A percentile compares a stretch with the other conserved stretches of the same genome.
These are phyloP conservation scores for Brachypterus glaber DNA, from an alignment of 2,888 invertebrate species.

Conservation along the genomic window DNA sequence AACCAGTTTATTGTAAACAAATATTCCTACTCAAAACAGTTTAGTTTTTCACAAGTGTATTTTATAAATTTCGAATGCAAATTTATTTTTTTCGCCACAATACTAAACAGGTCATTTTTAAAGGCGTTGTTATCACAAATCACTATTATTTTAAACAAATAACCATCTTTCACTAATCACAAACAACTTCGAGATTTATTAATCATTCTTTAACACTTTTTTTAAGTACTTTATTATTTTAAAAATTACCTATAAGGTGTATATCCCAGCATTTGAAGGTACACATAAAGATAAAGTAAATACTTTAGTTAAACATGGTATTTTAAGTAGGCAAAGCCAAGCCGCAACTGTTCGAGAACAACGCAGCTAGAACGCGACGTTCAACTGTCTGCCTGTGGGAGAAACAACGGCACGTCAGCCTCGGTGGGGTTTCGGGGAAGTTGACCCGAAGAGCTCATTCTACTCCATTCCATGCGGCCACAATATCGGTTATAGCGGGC, in stretches of 20 bases:
- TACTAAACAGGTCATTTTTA: too few relatives aligned
- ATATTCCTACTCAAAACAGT: too few relatives aligned
- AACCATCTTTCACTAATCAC: too few relatives aligned
- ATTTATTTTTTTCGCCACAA: too few relatives aligned
- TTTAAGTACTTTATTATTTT: too few relatives aligned
- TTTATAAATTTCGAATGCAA: too few relatives aligned
- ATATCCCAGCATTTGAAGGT: conserved; percentile 59
- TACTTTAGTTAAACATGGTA: conserved; percentile 25
- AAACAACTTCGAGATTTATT: too few relatives aligned
- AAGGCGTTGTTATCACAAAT: too few relatives aligned
- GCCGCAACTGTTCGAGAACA: conserved; percentile 19
- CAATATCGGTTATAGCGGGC: conserved; percentile 44
- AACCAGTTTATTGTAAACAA: too few relatives aligned
- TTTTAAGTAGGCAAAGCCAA: not conserved
- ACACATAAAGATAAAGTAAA: conserved; percentile 41
- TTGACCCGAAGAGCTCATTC: conserved; percentile 36
- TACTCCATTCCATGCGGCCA: conserved; percentile 43
- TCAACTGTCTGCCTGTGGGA: conserved; percentile 46
- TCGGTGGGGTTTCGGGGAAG: conserved; percentile 50
- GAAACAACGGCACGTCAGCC: conserved; percentile 50
- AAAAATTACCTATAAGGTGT: conserved; percentile 51
- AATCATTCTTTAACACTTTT: too few relatives aligned
- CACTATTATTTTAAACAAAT: too few relatives aligned
- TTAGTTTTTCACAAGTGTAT: too few relatives aligned
- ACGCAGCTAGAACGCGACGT: conserved; percentile 29